Evolutionary conservation across 2,888 invertebrate genomes (phyloP), one percentile per base, ranked within the genome.

Genomic region (Hipparchia semele): DNA sequence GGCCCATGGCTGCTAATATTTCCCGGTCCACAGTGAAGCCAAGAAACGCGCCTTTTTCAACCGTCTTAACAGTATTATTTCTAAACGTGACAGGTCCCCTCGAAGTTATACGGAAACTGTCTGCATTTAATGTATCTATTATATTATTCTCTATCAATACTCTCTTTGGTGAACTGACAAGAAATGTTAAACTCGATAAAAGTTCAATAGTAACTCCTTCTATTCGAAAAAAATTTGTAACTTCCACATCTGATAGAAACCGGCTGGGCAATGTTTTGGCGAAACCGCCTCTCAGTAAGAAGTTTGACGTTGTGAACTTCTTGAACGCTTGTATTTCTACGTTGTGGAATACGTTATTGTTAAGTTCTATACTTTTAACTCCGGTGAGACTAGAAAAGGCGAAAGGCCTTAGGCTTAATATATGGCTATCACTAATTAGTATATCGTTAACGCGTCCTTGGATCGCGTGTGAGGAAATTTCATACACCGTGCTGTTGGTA

Each of bases 301-400:
- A 94, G 78, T 95, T 95, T 54, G 95, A 94, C 0, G 96, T 95
- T 46, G 95, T 95, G 83, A 98, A 97, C 87, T 97, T 97, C 82
- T 97, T 98, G 82, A 98, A 97, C 2, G 97, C 95, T 88, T 97
- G 95, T 59, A 95, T 94, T 78, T 96, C 96, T 65, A 97, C 94
- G 67, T 91, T 94, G 60, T 94, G 91, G 62, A 96, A 93, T 2
- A 86, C 85, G 72, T 96, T 96, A 79, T 96, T 94, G 53, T 91
- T 92, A 77, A 98, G 90, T 77, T 95, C 95, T 73, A 97, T 94
- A 68, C 93, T 95, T 79, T 96, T 95, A 68, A 95, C 95, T 79
- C 95, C 95, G 65, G 94, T 92, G 61, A 97, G 94, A 85, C 96
- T 96, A 74, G 96, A 96, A 84, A 98, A 96, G 0, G 97, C 96